phyloP scores from a whole-genome alignment of 2,797 vertebrate genomes.

The Petrocephalus schoutedeni region DNA sequence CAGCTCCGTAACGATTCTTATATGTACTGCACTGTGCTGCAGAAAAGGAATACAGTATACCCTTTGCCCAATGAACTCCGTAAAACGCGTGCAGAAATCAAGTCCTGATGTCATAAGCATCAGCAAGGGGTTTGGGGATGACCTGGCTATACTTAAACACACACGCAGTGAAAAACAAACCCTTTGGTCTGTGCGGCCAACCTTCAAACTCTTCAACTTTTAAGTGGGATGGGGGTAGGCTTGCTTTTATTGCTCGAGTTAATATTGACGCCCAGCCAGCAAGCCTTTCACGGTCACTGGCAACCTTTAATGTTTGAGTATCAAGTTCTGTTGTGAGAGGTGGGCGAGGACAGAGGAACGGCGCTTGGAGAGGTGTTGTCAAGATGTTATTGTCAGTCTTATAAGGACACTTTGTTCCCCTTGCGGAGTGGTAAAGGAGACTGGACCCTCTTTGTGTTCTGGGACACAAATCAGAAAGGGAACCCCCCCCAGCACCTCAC shows the following conservation, averaged over 20 bases:
- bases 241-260: conserved; percentile 21
- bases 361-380: background rate
- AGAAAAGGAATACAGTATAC: background rate
- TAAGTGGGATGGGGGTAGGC: conserved; percentile 6
- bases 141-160: background rate
- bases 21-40: background rate
- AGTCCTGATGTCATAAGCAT: conserved; percentile 6
- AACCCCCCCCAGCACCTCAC: conserved; percentile 12
- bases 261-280: conserved; percentile 24
- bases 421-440: background rate
- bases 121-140: background rate
- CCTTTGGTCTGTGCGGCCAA: background rate
- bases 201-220: conserved; percentile 24
- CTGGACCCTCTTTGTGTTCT: background rate
- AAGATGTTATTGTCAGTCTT: background rate
- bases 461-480: conserved; percentile 10
- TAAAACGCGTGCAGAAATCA: background rate
- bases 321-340: conserved; percentile 12
- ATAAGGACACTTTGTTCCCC: background rate
- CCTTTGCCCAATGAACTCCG: background rate
- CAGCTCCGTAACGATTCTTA: background rate
- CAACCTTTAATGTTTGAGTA: conserved; percentile 9
- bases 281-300: background rate
- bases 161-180: background rate
- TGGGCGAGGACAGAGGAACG: background rate